Evolutionary conservation across 2,797 vertebrate genomes (phyloP), one percentile per base, ranked within the genome.

Genomic region (Sylvia borin): DNA sequence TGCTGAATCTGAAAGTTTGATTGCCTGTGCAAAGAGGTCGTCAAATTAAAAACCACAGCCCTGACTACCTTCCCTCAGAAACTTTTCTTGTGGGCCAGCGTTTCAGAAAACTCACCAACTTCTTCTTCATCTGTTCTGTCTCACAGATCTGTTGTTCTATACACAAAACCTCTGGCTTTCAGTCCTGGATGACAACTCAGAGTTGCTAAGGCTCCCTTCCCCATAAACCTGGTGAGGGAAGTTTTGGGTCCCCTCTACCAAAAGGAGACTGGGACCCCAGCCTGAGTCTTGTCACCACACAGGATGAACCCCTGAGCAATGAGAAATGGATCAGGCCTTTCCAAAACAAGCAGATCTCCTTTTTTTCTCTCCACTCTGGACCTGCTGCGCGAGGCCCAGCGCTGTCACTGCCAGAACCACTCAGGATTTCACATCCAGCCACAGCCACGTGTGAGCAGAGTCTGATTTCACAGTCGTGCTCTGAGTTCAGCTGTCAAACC

Each of bases 401-500:
- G 1, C 67, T 17, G 66, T 27, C 51, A 1, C n/a, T 17, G 68
- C 54, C 20, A 0, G 66, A 38, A 79, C 54, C 68, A 8, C 91
- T n/a, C 7, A 2, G 54, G 73, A 78, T 93, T 86, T 91, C 94
- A 72, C 66, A 53, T 27, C 19, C 90, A 18, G 81, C 58, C 87
- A 67, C 93, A 54, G 8, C 10, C 83, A 17, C 0, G 32, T 20
- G 62, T 29, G 27, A 90, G 76, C 12, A 0, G 27, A 68, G 89
- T 38, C 87, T 42, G 91, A 95, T 91, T 92, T 84, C 47, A 47
- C 70, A 84, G 66, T 14, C 7, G 0, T 5, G 5, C 9, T 76
- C 84, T 3, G 34, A 53, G 81, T 87, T 36, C 77, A 87, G 87
- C 93, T 68, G 92, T 58, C 92, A 94, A 79, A 94, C 85, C 90